Percentiles rank a stretch among this genome's conserved stretches.
These are phyloP conservation scores for Hydrotaea cyrtoneurina DNA, from an alignment of 2,888 invertebrate species.

Conservation along the genomic window DNA sequence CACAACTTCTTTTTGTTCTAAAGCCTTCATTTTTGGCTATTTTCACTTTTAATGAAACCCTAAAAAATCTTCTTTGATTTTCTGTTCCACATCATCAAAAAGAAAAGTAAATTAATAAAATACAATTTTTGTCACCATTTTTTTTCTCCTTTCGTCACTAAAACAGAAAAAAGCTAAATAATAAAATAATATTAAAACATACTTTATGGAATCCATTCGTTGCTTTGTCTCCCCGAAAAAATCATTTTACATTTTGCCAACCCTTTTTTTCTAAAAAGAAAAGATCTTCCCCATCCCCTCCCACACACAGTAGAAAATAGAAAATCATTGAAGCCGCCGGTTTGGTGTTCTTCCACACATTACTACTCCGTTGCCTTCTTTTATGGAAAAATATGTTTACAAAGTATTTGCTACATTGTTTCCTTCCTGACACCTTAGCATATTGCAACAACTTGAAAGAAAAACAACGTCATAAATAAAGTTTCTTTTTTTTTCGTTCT, in stretches of 20 bases:
- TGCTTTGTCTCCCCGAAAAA: neutral
- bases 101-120: no score
- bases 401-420: slow-evolving; percentile 80
- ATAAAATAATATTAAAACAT: no score
- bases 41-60: no score
- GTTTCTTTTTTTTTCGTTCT: slow-evolving; percentile 40
- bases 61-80: no score
- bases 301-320: neutral
- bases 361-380: neutral
- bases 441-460: slow-evolving; percentile 65
- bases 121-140: no score
- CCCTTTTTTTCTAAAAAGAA: slow-evolving; percentile 35
- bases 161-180: no score
- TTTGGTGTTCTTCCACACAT: slow-evolving; percentile 32
- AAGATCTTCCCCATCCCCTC: no score
- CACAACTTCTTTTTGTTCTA: no score
- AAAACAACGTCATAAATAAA: slow-evolving; percentile 70
- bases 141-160: no score
- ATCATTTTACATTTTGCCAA: slow-evolving; percentile 41
- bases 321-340: neutral
- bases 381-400: slow-evolving; percentile 76
- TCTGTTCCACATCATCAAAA: no score
- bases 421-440: slow-evolving; percentile 77
- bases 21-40: no score
- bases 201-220: no score